Percentiles rank a stretch among this genome's conserved stretches.
Evolutionary conservation across 2,797 vertebrate species (phyloP).

Genomic region (Rhinatrema bivittatum): DNA sequence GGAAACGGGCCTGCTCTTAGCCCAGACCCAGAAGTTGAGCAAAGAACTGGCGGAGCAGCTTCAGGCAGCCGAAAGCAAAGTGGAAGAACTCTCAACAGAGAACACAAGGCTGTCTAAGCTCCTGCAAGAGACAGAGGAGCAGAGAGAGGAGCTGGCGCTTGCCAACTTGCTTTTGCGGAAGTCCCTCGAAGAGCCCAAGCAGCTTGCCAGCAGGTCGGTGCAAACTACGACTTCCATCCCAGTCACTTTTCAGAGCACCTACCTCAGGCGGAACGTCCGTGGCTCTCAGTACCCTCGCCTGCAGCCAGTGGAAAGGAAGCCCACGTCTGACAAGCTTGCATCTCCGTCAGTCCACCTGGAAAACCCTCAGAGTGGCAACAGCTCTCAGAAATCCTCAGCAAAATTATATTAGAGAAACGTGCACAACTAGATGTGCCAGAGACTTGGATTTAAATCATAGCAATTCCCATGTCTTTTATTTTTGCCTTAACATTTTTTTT

Average conservation of each 20-base stretch:
- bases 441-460: too few species aligned
- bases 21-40: slow-evolving; percentile 50
- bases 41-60: slow-evolving; percentile 22
- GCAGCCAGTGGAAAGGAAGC: too few species aligned
- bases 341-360: too few species aligned
- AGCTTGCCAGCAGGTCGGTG: slow-evolving; percentile 1
- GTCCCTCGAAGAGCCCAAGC: slow-evolving; percentile 2
- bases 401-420: too few species aligned
- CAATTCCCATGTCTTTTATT: too few species aligned
- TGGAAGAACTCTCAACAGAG: neutral
- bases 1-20: slow-evolving; percentile 58
- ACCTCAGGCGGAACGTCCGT: neutral
- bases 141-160: neutral
- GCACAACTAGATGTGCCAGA: too few species aligned
- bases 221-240: slow-evolving; percentile 15
- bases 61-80: neutral
- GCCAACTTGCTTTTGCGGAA: neutral
- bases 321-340: too few species aligned
- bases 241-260: neutral
- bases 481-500: too few species aligned
- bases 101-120: neutral
- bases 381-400: too few species aligned
- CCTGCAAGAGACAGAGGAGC: neutral
- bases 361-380: too few species aligned
- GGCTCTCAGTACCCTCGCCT: too few species aligned